Evolutionary conservation across 2,797 vertebrate species (phyloP).

Genomic region (Rhinichthys osculus): DNA sequence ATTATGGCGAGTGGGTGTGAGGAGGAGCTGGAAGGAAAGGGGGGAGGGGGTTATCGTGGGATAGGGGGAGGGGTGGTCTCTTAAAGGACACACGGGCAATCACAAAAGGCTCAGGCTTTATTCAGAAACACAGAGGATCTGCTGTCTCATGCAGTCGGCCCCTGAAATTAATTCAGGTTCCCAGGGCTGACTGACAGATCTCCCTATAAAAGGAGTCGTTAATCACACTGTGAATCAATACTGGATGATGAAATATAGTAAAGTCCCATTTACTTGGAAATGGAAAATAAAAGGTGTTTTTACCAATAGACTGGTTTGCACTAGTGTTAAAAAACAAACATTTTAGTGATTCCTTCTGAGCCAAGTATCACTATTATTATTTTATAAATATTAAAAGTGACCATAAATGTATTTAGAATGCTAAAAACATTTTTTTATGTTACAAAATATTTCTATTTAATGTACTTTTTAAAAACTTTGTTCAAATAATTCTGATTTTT

Average conservation of each 20-base stretch:
- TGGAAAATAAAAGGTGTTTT: neutral
- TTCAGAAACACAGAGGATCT: slow-evolving; percentile 52
- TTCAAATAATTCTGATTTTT: no score
- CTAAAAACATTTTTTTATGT: no score
- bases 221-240: slow-evolving; percentile 41
- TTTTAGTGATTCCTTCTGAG: neutral
- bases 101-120: slow-evolving; percentile 48
- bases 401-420: neutral
- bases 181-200: slow-evolving; percentile 44
- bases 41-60: slow-evolving; percentile 1
- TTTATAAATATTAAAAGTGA: neutral
- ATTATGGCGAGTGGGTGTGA: slow-evolving; percentile 51
- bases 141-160: slow-evolving; percentile 42
- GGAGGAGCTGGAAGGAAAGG: slow-evolving; percentile 21
- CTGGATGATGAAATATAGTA: slow-evolving; percentile 19
- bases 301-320: neutral
- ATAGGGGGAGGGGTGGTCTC: slow-evolving; percentile 27
- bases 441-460: neutral
- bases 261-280: neutral
- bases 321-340: neutral
- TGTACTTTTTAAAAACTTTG: no score
- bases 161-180: slow-evolving; percentile 36
- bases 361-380: neutral
- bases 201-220: slow-evolving; percentile 12
- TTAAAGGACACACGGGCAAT: slow-evolving; percentile 18